Percentiles rank a stretch among this genome's conserved stretches.
Evolutionary conservation across 2,888 invertebrate genomes (phyloP).

Genomic region (Parelbella ahira): DNA sequence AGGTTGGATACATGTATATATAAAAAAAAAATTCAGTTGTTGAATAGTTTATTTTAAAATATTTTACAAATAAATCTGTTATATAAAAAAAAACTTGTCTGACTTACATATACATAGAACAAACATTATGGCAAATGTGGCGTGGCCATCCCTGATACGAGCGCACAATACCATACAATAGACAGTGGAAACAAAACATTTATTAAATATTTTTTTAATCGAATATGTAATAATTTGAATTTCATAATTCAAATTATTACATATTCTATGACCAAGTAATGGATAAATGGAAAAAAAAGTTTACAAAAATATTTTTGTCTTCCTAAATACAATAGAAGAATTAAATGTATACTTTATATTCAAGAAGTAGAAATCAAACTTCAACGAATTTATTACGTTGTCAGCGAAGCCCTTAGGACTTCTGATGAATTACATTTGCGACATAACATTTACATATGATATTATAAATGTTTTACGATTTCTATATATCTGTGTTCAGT

Average conservation of each 20-base stretch:
- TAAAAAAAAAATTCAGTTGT: conserved; percentile 40
- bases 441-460: conserved; percentile 14
- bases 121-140: conserved; percentile 35
- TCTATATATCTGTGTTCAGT: conserved; percentile 40
- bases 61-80: conserved; percentile 50
- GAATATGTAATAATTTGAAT: too few species aligned
- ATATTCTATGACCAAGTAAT: conserved; percentile 46
- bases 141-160: conserved; percentile 21
- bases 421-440: too few species aligned
- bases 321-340: conserved; percentile 39
- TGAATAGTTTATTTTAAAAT: conserved; percentile 49
- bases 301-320: conserved; percentile 73
- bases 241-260: too few species aligned
- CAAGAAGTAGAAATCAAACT: conserved; percentile 10
- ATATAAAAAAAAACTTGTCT: conserved; percentile 40
- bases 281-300: conserved; percentile 59
- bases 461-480: conserved; percentile 23
- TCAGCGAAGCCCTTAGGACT: conserved; percentile 26
- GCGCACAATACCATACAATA: conserved; percentile 32
- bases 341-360: conserved; percentile 28
- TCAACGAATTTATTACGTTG: conserved; percentile 9
- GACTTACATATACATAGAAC: conserved; percentile 35
- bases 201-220: conserved; percentile 66
- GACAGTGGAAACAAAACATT: conserved; percentile 43
- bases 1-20: too few species aligned